Evolutionary conservation across 92 coral and sea anemone genomes (phyloP).

Genomic region (Phenganax subtilis): DNA sequence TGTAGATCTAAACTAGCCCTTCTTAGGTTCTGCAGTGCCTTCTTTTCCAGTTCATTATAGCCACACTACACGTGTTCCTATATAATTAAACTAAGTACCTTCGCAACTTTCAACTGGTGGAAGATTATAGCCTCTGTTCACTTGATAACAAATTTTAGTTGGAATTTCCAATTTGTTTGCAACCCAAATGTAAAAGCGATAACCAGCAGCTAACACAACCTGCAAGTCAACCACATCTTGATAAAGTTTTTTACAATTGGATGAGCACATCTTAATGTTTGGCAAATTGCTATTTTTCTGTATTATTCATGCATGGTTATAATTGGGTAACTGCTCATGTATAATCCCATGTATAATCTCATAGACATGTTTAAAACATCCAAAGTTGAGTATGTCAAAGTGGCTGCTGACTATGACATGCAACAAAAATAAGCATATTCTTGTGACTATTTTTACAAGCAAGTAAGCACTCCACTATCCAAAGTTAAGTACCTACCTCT

Average conservation of each 20-base stretch:
- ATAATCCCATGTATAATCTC: background rate
- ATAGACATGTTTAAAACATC: too few relatives aligned
- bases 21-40: too few relatives aligned
- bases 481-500: constrained; percentile 58
- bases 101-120: constrained; percentile 99
- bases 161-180: constrained; percentile 62
- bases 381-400: too few relatives aligned
- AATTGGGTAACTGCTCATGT: background rate
- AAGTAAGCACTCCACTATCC: too few relatives aligned
- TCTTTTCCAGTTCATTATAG: too few relatives aligned
- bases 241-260: background rate
- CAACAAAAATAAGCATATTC: background rate
- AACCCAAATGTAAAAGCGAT: constrained; percentile 70
- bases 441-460: too few relatives aligned
- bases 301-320: too few relatives aligned
- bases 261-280: too few relatives aligned
- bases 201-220: constrained; percentile 82
- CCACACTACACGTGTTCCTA: background rate
- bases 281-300: too few relatives aligned
- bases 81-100: constrained; percentile 47
- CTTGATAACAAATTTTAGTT: constrained; percentile 88
- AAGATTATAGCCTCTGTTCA: constrained; percentile 85
- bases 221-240: constrained; percentile 25
- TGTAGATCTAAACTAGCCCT: background rate
- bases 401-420: too few relatives aligned